A percentile compares a stretch with the other conserved stretches of the same genome.
Evolutionary conservation across 2,113 vertebrate species (phyloP).

Genomic region (Naja naja): DNA sequence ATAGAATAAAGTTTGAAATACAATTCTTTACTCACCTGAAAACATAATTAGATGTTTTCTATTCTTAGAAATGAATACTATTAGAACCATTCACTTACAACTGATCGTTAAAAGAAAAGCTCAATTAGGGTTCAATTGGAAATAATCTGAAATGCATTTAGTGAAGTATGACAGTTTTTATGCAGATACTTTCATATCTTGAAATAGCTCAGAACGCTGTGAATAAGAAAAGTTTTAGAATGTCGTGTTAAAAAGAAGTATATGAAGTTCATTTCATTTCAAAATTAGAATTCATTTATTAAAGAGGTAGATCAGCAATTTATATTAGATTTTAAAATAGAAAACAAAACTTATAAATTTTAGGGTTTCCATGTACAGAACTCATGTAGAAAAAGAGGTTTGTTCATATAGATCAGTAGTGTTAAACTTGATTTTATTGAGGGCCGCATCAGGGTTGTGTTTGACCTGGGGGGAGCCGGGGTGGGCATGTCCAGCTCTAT

Average conservation of each 20-base stretch:
- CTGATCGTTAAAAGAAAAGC: background rate
- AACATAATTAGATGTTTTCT: background rate
- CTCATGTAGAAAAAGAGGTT: background rate
- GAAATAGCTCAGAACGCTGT: background rate
- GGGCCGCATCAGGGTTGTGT: no score
- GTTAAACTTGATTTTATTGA: no score
- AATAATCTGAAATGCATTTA: background rate
- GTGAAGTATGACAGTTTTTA: background rate
- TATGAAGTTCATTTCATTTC: background rate
- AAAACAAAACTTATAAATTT: background rate
- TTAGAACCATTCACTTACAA: background rate
- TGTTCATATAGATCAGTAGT: background rate
- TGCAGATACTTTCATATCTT: background rate
- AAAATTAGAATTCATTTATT: background rate
- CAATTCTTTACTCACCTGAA: background rate
- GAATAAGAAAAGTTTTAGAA: background rate
- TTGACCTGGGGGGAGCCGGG: no score
- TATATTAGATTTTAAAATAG: background rate
- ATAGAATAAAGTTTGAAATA: background rate
- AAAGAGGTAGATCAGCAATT: background rate
- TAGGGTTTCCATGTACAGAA: background rate
- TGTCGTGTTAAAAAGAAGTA: background rate
- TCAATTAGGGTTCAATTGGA: background rate
- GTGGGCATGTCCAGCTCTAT: no score
- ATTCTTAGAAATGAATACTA: background rate